Evolutionary conservation across 2,113 vertebrate genomes (phyloP).

Genomic region (Pyxicephalus adspersus): DNA sequence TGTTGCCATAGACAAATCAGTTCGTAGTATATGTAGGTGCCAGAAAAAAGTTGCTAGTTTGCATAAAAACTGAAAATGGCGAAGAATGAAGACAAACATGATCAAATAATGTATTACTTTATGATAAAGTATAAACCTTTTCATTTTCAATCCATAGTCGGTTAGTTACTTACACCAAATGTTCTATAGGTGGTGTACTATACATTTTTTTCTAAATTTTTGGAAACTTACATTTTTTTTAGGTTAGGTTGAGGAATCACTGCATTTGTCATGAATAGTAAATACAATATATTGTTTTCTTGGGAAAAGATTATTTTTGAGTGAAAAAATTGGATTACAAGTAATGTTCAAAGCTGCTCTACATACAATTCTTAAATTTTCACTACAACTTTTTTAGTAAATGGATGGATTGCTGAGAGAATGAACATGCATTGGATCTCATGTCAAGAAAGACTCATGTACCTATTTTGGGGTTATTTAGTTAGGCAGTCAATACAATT

Average conservation of each 20-base stretch:
- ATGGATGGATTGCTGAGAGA: not conserved
- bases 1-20: no score
- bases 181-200: no score
- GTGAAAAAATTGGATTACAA: slow-evolving; percentile 42
- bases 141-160: no score
- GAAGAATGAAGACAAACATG: no score
- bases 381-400: slow-evolving; percentile 2
- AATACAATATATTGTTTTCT: slow-evolving; percentile 29
- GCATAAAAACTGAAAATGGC: not conserved
- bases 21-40: no score
- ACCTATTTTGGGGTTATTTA: no score
- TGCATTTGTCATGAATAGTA: slow-evolving; percentile 26
- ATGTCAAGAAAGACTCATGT: no score
- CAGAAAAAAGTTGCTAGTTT: not conserved
- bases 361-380: slow-evolving; percentile 25
- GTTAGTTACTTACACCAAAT: no score
- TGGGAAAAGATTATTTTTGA: slow-evolving; percentile 27
- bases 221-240: slow-evolving; percentile 43
- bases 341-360: not conserved
- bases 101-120: no score
- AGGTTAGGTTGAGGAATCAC: slow-evolving; percentile 6
- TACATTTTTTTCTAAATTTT: slow-evolving; percentile 16
- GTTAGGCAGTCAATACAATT: no score
- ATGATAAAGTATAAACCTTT: no score
- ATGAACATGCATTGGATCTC: no score